Evolutionary conservation across 2,888 invertebrate species (phyloP).

Genomic region (Lydus trimaculatus): DNA sequence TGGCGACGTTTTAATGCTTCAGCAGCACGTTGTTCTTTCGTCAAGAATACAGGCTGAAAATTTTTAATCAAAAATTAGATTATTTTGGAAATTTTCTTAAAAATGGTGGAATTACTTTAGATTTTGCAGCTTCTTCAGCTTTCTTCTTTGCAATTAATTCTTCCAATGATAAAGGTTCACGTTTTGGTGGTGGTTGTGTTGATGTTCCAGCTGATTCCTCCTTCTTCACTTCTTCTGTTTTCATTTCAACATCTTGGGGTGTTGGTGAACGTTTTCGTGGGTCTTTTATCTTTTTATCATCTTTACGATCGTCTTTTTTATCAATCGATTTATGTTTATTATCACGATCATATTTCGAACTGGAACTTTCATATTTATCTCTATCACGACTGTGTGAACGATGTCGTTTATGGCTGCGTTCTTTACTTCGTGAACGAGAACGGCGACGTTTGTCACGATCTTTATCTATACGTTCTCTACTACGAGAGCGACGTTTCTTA

Average conservation of each 20-base stretch:
- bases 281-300: slow-evolving; percentile 49
- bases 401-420: slow-evolving; percentile 51
- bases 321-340: slow-evolving; percentile 45
- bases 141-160: slow-evolving; percentile 96
- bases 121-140: slow-evolving; percentile 91
- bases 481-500: slow-evolving; percentile 58
- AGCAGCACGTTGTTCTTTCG: slow-evolving; percentile 93
- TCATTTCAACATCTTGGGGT: slow-evolving; percentile 49
- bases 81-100: not conserved
- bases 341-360: slow-evolving; percentile 46
- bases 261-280: slow-evolving; percentile 57
- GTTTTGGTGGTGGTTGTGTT: slow-evolving; percentile 57
- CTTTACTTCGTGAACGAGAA: slow-evolving; percentile 57
- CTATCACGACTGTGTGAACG: slow-evolving; percentile 56
- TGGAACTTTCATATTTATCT: slow-evolving; percentile 42
- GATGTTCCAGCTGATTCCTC: slow-evolving; percentile 41
- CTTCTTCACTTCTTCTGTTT: slow-evolving; percentile 43
- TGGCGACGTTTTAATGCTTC: slow-evolving; percentile 89
- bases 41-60: slow-evolving; percentile 87
- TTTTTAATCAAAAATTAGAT: not conserved
- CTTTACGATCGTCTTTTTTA: slow-evolving; percentile 50
- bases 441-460: slow-evolving; percentile 52
- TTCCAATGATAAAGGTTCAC: slow-evolving; percentile 94
- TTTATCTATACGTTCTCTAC: slow-evolving; percentile 57
- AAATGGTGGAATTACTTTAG: slow-evolving; percentile 70